Percentiles rank a stretch among this genome's conserved stretches.
Evolutionary conservation across 2,888 invertebrate genomes (phyloP).

Genomic region (Diaprepes abbreviatus): DNA sequence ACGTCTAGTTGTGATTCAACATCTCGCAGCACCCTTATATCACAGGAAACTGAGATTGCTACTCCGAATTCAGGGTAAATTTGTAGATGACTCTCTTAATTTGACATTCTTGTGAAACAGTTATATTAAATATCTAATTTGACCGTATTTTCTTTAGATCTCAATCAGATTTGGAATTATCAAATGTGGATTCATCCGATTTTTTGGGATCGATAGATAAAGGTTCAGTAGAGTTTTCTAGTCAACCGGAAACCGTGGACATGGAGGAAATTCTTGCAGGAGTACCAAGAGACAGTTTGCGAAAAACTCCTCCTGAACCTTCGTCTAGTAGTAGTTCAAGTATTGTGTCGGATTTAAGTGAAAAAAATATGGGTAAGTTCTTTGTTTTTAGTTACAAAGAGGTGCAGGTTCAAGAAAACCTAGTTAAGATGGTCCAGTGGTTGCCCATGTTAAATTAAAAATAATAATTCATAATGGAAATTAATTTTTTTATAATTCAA

Average conservation of each 20-base stretch:
- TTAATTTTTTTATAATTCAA: too few relatives aligned
- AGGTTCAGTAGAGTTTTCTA: conserved; percentile 70
- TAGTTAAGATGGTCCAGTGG: too few relatives aligned
- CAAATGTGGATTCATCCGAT: conserved; percentile 75
- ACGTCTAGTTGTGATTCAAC: conserved; percentile 77
- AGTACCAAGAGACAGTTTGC: conserved; percentile 67
- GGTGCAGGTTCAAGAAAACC: too few relatives aligned
- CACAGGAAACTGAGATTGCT: conserved; percentile 68
- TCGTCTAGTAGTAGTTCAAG: conserved; percentile 33
- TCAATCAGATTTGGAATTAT: conserved; percentile 75
- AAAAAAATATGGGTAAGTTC: conserved; percentile 67
- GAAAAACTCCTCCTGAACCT: conserved; percentile 66
- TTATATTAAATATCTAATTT: conserved; percentile 1
- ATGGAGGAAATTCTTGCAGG: conserved; percentile 70
- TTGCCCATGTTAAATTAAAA: too few relatives aligned
- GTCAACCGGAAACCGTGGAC: conserved; percentile 72
- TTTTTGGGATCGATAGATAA: conserved; percentile 69
- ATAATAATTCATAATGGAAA: too few relatives aligned
- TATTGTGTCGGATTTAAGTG: conserved; percentile 66
- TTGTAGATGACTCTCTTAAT: too few relatives aligned
- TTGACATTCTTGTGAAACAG: too few relatives aligned
- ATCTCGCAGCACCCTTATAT: conserved; percentile 71
- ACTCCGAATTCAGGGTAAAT: conserved; percentile 69
- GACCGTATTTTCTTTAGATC: conserved; percentile 62
- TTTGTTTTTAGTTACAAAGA: too few relatives aligned